Evolutionary conservation across 2,888 invertebrate species (phyloP).

Genomic region (Chymomyza caudatula): DNA sequence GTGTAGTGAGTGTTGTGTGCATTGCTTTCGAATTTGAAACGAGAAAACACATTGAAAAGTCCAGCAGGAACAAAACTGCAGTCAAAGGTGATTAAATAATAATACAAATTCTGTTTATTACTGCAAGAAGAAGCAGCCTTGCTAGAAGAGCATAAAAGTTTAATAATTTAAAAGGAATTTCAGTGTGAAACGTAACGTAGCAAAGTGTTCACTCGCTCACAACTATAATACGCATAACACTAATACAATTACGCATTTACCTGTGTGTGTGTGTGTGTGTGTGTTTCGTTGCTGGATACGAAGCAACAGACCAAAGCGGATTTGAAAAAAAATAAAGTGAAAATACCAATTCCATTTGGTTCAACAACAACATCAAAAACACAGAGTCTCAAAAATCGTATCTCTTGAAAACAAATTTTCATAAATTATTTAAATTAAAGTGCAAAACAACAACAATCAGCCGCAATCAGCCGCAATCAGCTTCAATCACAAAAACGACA

Average conservation of each 20-base stretch:
- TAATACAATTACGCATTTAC: conserved; percentile 32
- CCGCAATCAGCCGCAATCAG: conserved; percentile 20
- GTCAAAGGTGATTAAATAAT: conserved; percentile 28
- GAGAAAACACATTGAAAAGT: conserved; percentile 1
- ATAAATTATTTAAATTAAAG: not conserved
- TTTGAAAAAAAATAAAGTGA: conserved; percentile 20
- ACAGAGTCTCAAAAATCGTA: conserved; percentile 13
- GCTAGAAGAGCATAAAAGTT: conserved; percentile 3
- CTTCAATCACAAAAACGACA: conserved; percentile 26
- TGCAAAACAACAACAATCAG: conserved; percentile 21
- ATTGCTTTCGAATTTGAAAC: conserved; percentile 36
- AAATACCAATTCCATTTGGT: conserved; percentile 35
- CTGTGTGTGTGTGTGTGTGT: conserved; percentile 37
- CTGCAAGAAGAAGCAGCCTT: conserved; percentile 9
- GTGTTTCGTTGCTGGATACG: conserved; percentile 25
- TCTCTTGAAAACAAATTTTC: not conserved
- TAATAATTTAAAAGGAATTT: conserved; percentile 3
- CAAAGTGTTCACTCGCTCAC: conserved; percentile 6
- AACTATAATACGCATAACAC: not conserved
- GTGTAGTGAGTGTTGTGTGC: conserved; percentile 69
- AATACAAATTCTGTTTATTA: conserved; percentile 11
- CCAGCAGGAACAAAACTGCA: conserved; percentile 8
- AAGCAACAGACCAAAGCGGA: conserved; percentile 36
- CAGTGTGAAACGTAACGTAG: conserved; percentile 17
- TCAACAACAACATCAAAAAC: conserved; percentile 16